Evolutionary conservation across 2,113 vertebrate genomes (phyloP).

Genomic region (Peucedramus taeniatus): DNA sequence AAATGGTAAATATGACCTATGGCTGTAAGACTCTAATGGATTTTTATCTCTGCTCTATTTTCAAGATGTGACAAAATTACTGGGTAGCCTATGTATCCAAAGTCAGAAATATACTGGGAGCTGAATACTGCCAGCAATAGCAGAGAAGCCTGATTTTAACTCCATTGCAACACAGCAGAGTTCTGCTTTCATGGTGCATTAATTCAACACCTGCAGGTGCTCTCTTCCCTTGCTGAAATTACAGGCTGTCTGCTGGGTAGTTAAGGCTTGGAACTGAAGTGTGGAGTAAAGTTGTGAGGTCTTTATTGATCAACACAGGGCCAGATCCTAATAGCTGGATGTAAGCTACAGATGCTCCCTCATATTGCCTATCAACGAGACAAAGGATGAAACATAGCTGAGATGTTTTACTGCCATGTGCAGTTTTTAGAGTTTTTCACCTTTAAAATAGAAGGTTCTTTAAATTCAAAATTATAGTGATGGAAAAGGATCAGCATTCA

Average conservation of each 20-base stretch:
- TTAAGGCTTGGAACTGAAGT: slow-evolving; percentile 47
- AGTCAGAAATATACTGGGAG: slow-evolving; percentile 54
- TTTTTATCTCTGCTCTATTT: slow-evolving; percentile 52
- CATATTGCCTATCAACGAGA: not conserved
- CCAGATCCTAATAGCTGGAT: not conserved
- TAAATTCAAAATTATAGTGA: not conserved
- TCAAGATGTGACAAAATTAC: slow-evolving; percentile 67
- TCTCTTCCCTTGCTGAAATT: slow-evolving; percentile 67
- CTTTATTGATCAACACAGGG: slow-evolving; percentile 50
- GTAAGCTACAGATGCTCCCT: not conserved
- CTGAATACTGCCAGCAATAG: slow-evolving; percentile 13
- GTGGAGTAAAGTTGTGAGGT: slow-evolving; percentile 9
- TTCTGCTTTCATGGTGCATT: slow-evolving; percentile 55
- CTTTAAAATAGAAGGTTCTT: not conserved
- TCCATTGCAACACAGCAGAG: not conserved
- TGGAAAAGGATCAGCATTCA: not conserved
- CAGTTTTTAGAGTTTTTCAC: not conserved
- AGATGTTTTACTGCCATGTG: not conserved
- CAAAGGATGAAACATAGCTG: not conserved
- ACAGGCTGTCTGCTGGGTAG: slow-evolving; percentile 58
- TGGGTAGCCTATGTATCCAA: slow-evolving; percentile 33
- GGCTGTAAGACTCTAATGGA: slow-evolving; percentile 57
- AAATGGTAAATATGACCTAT: slow-evolving; percentile 48
- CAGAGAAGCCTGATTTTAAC: slow-evolving; percentile 30
- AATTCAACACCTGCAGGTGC: slow-evolving; percentile 43